phyloP scores from a whole-genome alignment of 2,797 vertebrate genomes.

The Sebastes diaconus region DNA sequence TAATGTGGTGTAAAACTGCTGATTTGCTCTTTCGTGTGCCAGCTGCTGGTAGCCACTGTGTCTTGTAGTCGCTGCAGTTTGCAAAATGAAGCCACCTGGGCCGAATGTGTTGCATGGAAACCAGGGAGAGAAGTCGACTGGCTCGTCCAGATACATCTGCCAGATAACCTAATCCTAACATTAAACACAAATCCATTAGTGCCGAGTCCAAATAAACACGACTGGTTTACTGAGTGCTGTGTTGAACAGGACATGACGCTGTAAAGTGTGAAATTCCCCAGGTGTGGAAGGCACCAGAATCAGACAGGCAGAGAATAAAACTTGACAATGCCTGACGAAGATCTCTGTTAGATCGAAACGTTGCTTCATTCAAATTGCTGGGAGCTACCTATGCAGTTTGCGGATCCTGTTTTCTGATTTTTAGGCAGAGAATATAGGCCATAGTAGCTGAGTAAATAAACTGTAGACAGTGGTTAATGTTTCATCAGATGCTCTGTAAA shows the following conservation, averaged over 20 bases:
- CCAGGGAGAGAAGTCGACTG: neutral
- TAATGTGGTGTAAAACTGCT: conserved; percentile 45
- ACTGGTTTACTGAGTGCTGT: conserved; percentile 6
- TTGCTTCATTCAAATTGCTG: no score
- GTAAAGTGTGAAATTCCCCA: conserved; percentile 14
- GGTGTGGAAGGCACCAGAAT: neutral
- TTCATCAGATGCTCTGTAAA: conserved; percentile 49
- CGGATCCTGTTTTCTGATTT: no score
- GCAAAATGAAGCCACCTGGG: conserved; percentile 43
- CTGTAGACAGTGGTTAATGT: conserved; percentile 60
- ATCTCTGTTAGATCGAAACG: no score
- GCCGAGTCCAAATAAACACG: conserved; percentile 37
- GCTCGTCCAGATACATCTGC: conserved; percentile 16
- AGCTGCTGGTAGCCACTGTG: conserved; percentile 8
- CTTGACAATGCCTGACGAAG: no score
- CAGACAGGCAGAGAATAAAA: neutral
- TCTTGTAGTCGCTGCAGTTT: conserved; percentile 31
- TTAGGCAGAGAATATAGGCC: conserved; percentile 5
- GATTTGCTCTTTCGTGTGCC: conserved; percentile 17
- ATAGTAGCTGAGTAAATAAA: conserved; percentile 44
- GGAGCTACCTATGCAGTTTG: no score
- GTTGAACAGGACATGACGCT: neutral
- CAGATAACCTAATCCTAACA: conserved; percentile 35
- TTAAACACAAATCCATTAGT: conserved; percentile 48
- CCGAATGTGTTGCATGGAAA: conserved; percentile 50